These are phyloP conservation scores for Bothrops jararaca DNA, from an alignment of 2,113 vertebrate genomes.

Conservation along the genomic window DNA sequence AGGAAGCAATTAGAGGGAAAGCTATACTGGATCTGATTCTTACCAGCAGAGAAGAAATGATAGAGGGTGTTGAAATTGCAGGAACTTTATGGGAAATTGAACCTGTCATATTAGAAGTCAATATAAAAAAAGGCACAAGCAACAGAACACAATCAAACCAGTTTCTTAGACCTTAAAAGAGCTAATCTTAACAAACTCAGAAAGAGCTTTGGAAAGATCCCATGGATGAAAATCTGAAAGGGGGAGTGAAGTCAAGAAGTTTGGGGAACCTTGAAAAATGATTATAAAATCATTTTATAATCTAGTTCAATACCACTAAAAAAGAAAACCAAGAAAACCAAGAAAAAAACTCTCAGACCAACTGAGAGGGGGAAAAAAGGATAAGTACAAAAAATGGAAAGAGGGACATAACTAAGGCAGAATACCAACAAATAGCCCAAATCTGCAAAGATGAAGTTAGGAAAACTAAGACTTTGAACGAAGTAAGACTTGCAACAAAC, in stretches of 20 bases:
- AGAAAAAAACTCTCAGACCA: too few relatives aligned
- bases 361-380: too few relatives aligned
- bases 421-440: background rate
- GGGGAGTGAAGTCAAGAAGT: too few relatives aligned
- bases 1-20: background rate
- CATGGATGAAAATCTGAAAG: background rate
- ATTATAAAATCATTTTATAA: too few relatives aligned
- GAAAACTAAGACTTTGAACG: background rate
- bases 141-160: background rate
- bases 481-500: too few relatives aligned
- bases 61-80: background rate
- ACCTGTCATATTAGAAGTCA: background rate
- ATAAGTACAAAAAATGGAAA: background rate
- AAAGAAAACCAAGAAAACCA: too few relatives aligned
- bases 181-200: background rate
- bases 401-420: background rate
- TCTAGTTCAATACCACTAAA: too few relatives aligned
- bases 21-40: background rate
- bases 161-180: background rate
- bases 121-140: background rate
- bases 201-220: background rate
- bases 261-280: too few relatives aligned
- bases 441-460: background rate
- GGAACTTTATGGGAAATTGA: background rate
- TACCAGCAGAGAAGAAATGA: background rate